phyloP scores from a whole-genome alignment of 2,113 vertebrate species.

The Cryptomyrus ogoouensis region DNA sequence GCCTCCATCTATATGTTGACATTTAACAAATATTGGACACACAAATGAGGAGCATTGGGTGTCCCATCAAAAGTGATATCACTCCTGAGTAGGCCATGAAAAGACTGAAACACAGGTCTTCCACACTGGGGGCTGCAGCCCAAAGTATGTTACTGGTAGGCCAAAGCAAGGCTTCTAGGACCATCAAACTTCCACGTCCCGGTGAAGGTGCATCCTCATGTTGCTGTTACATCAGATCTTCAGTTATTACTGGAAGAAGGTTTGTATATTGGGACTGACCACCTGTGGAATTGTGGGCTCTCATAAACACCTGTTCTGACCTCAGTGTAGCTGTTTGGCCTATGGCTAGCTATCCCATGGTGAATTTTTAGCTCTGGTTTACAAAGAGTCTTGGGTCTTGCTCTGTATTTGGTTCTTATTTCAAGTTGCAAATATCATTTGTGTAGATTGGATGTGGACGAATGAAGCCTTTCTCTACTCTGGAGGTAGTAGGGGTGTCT shows the following conservation, averaged over 20 bases:
- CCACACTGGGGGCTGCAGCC: not conserved
- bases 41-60: not conserved
- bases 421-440: not conserved
- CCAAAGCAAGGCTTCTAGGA: not conserved
- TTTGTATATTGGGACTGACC: not conserved
- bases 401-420: not conserved
- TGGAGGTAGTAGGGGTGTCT: not conserved
- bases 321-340: not conserved
- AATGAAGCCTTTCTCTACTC: not conserved
- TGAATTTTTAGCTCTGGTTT: not conserved
- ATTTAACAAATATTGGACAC: not conserved
- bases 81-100: not conserved
- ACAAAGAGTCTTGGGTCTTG: not conserved
- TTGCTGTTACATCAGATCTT: not conserved
- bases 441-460: not conserved
- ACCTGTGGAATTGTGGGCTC: not conserved
- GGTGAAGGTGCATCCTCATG: not conserved
- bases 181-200: not conserved
- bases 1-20: not conserved
- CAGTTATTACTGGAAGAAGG: not conserved
- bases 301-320: not conserved
- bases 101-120: not conserved
- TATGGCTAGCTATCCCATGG: not conserved
- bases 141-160: not conserved
- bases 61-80: not conserved